phyloP scores from a whole-genome alignment of 2,113 vertebrate genomes.

The Pipa parva region DNA sequence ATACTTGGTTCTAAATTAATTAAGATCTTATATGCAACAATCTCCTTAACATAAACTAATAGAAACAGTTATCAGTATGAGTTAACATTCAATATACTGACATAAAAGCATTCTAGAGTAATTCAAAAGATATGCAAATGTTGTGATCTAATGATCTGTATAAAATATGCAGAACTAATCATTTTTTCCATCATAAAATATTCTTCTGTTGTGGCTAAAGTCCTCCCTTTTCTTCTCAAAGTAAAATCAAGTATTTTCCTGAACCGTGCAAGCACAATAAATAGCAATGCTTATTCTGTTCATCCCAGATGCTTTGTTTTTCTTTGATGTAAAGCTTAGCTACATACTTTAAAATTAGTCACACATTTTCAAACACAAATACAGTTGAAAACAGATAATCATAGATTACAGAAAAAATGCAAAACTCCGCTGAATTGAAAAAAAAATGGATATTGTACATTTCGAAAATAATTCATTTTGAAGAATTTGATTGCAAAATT shows the following conservation, averaged over 20 bases:
- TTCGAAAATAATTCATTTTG: too few relatives aligned
- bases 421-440: too few relatives aligned
- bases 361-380: neutral
- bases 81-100: too few relatives aligned
- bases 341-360: conserved; percentile 10
- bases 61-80: too few relatives aligned
- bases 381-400: neutral
- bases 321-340: conserved; percentile 18
- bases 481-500: too few relatives aligned
- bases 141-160: conserved; percentile 17
- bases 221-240: conserved; percentile 12
- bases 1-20: too few relatives aligned
- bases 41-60: too few relatives aligned
- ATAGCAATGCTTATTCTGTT: conserved; percentile 23
- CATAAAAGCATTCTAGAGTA: too few relatives aligned
- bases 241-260: conserved; percentile 12
- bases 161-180: conserved; percentile 33
- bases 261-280: conserved; percentile 22
- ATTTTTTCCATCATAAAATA: conserved; percentile 18
- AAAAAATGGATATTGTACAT: too few relatives aligned
- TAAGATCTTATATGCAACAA: too few relatives aligned
- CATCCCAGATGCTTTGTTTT: conserved; percentile 3
- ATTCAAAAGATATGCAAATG: too few relatives aligned
- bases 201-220: neutral
- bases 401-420: too few relatives aligned